phyloP scores from a whole-genome alignment of 2,888 invertebrate genomes.

The Cordilura impudica region DNA sequence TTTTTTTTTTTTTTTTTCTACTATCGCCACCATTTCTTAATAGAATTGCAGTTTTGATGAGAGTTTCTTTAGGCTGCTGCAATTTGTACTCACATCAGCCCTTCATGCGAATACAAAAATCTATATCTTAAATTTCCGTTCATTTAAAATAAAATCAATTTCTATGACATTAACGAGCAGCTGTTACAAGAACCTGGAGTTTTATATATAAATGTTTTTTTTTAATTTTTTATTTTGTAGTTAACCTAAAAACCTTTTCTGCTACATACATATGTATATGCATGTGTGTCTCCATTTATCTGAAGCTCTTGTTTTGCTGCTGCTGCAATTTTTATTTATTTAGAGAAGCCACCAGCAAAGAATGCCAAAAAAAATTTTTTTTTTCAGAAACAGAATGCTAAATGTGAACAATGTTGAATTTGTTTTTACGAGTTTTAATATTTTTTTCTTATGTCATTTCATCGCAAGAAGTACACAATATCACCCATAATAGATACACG shows the following conservation, averaged over 20 bases:
- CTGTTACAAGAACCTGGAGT: conserved; percentile 31
- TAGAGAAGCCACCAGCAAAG: conserved; percentile 52
- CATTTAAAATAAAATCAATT: conserved; percentile 10
- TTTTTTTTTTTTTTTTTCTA: not conserved
- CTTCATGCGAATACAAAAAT: conserved; percentile 23
- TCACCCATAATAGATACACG: not conserved
- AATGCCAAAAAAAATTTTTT: conserved; percentile 17
- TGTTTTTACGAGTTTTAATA: not conserved
- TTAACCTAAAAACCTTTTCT: conserved; percentile 50
- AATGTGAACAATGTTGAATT: not conserved
- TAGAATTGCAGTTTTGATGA: not conserved
- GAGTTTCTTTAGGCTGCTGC: not conserved
- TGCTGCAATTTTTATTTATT: conserved; percentile 53
- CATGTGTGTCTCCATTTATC: not conserved
- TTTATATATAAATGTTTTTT: conserved; percentile 14
- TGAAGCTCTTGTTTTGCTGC: conserved; percentile 43
- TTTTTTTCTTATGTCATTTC: not conserved
- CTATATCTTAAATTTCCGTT: not conserved
- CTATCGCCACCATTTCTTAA: not conserved
- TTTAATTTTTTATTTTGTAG: conserved; percentile 17
- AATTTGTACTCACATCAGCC: not conserved
- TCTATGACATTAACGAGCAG: conserved; percentile 42
- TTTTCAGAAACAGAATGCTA: not conserved
- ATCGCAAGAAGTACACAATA: not conserved
- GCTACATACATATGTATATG: no score